Percentiles rank a stretch among this genome's conserved stretches.
Conservation (phyloP, 2,113 vertebrate species). For the Onychorhynchus coronatus region DNA sequence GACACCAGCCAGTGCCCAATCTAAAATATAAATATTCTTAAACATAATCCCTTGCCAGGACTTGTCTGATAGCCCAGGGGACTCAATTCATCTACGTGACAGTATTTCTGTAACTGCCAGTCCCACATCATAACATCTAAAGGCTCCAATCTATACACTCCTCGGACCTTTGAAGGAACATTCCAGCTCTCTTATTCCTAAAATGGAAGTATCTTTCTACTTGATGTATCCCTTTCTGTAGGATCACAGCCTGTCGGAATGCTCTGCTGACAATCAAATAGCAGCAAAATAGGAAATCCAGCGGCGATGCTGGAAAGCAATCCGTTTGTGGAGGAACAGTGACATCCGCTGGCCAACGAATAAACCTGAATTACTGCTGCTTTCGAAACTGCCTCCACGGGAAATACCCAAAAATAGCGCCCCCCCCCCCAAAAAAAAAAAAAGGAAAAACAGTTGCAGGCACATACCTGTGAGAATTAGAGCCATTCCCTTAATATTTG, state of each 20-base stretch:
- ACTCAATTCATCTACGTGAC: not conserved
- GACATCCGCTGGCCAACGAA: not conserved
- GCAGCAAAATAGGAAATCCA: rapidly evolving
- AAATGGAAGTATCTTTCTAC: not conserved
- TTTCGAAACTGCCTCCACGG: rapidly evolving
- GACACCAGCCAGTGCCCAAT: not conserved
- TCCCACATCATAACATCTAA: not conserved
- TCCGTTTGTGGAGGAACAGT: not conserved
- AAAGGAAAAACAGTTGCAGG: not conserved
- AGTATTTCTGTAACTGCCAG: not conserved
- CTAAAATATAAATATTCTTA: not conserved
- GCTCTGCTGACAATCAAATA: not conserved
- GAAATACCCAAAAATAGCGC: not conserved
- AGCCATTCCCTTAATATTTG: not conserved
- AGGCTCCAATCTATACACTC: not conserved
- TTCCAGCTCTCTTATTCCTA: not conserved
- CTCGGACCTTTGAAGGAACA: not conserved
- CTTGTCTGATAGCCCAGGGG: not conserved
- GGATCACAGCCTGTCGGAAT: not conserved
- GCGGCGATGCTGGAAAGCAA: rapidly evolving
- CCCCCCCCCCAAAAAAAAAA: too few relatives aligned
- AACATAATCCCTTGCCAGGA: not conserved
- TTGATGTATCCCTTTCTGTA: not conserved
- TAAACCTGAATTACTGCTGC: not conserved
- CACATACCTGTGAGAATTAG: not conserved